Percentiles rank a stretch among this genome's conserved stretches.
Conservation (phyloP, 2,797 vertebrate genomes). For the Amblyraja radiata region DNA sequence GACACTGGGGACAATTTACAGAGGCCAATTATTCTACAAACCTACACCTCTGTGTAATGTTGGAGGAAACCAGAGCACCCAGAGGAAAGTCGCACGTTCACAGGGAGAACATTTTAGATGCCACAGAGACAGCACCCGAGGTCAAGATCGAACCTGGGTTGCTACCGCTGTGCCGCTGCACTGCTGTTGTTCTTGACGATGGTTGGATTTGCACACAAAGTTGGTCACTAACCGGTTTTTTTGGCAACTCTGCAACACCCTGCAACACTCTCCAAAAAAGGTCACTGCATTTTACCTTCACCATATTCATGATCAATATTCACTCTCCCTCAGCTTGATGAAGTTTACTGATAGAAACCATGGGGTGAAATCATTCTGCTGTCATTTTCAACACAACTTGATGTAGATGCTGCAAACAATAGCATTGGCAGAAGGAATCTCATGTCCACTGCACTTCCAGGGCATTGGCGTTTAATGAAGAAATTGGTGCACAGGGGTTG, state of each 20-base stretch:
- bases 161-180: too few relatives aligned
- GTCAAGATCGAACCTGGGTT: too few relatives aligned
- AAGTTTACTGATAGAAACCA: not conserved
- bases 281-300: not conserved
- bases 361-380: too few relatives aligned
- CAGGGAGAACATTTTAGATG: too few relatives aligned
- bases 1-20: too few relatives aligned
- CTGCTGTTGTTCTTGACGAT: not conserved
- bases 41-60: too few relatives aligned
- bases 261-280: not conserved
- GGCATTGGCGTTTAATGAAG: not conserved
- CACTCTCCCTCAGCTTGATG: not conserved
- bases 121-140: too few relatives aligned
- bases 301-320: not conserved
- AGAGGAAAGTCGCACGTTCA: too few relatives aligned
- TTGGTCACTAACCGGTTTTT: not conserved
- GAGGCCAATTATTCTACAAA: too few relatives aligned
- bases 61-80: too few relatives aligned
- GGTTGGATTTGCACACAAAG: not conserved
- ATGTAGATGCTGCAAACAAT: not conserved
- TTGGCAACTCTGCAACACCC: too few relatives aligned
- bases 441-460: not conserved
- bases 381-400: too few relatives aligned
- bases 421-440: not conserved
- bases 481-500: not conserved